Conservation (phyloP, 92 coral and sea anemone species). For the Porites rus region DNA sequence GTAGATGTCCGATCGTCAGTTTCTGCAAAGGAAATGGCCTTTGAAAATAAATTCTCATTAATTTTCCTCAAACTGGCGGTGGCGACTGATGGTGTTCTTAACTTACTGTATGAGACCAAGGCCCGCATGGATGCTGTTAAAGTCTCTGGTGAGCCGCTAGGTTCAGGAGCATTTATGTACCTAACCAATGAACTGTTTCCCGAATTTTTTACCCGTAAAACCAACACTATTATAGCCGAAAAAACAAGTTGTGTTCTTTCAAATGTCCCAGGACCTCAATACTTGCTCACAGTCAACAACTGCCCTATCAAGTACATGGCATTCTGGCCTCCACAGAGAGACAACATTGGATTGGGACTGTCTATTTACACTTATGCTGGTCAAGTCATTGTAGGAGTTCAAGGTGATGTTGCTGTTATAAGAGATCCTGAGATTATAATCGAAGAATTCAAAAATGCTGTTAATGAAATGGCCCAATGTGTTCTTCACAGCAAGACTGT, state of each 20-base stretch:
- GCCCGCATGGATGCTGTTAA: slow-evolving; percentile 79
- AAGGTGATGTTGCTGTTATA: slow-evolving; percentile 76
- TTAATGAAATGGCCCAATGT: slow-evolving; percentile 59
- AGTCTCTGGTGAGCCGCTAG: slow-evolving; percentile 87
- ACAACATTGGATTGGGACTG: slow-evolving; percentile 83
- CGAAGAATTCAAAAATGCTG: slow-evolving; percentile 76
- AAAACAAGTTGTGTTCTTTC: slow-evolving; percentile 88
- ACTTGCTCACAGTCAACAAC: slow-evolving; percentile 65
- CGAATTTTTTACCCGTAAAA: slow-evolving; percentile 60
- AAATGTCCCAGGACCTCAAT: slow-evolving; percentile 92
- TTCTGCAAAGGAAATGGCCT: slow-evolving; percentile 37
- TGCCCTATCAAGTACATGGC: slow-evolving; percentile 57
- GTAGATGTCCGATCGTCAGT: slow-evolving; percentile 81
- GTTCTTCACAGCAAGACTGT: slow-evolving; percentile 9
- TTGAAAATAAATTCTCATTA: slow-evolving; percentile 85
- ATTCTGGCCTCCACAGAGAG: slow-evolving; percentile 94
- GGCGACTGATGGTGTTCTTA: slow-evolving; percentile 63
- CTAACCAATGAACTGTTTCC: slow-evolving; percentile 72
- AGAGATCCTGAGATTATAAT: slow-evolving; percentile 75
- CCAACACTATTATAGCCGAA: slow-evolving; percentile 48
- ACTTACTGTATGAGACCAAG: slow-evolving; percentile 79
- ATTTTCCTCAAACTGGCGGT: slow-evolving; percentile 74
- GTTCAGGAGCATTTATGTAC: slow-evolving; percentile 62
- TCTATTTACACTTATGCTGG: slow-evolving; percentile 89
- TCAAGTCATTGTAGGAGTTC: slow-evolving; percentile 80